These are phyloP conservation scores for Virgularia gustaviana DNA, from an alignment of 92 coral and sea anemone genomes.

Conservation along the genomic window DNA sequence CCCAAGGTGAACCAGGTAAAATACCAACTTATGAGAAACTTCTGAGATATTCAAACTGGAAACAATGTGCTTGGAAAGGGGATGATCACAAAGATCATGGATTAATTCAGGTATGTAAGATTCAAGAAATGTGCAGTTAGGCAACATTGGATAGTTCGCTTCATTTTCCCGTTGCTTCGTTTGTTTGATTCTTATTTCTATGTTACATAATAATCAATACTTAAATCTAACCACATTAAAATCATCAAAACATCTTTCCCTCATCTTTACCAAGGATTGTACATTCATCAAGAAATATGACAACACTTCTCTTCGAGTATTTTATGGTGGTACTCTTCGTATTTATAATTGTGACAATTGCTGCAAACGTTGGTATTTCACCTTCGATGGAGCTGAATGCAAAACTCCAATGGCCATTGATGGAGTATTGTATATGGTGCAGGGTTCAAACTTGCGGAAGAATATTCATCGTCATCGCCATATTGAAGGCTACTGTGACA, in stretches of 20 bases:
- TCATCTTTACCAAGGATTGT: not conserved
- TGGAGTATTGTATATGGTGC: conserved; percentile 3
- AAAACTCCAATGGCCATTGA: conserved; percentile 21
- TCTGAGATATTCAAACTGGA: conserved; percentile 28
- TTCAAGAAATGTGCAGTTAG: not conserved
- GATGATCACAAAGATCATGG: conserved; percentile 11
- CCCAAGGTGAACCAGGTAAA: not conserved
- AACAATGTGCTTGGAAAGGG: conserved; percentile 22
- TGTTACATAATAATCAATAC: no score
- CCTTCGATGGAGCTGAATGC: conserved; percentile 29
- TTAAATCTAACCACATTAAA: no score
- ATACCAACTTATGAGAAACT: no score
- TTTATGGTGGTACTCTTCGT: conserved; percentile 20
- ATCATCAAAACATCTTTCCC: not conserved
- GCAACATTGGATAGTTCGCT: not conserved
- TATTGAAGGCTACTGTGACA: conserved; percentile 18
- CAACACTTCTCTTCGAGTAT: conserved; percentile 15
- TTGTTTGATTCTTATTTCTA: no score
- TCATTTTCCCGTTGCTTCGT: not conserved
- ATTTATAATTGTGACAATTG: conserved; percentile 6
- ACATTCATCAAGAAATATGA: conserved; percentile 9
- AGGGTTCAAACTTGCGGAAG: not conserved
- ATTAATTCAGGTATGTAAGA: conserved; percentile 15
- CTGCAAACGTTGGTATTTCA: conserved; percentile 22
- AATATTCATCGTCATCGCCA: conserved; percentile 31